Evolutionary conservation across 1,140 invertebrate species (phyloP).

Genomic region (Polypedilum vanderplanki): DNA sequence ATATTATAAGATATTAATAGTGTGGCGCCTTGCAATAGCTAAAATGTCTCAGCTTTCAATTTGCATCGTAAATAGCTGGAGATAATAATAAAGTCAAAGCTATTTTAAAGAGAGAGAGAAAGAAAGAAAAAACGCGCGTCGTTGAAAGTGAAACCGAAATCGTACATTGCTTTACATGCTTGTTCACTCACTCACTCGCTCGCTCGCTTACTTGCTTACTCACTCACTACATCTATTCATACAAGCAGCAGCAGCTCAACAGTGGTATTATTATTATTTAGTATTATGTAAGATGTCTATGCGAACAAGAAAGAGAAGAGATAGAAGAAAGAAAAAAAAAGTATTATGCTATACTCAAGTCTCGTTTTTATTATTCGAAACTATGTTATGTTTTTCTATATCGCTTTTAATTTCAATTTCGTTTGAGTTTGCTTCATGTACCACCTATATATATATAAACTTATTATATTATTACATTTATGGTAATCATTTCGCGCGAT

Average conservation of each 20-base stretch:
- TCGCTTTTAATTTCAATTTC: constrained; percentile 18
- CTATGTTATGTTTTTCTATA: background rate
- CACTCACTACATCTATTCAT: background rate
- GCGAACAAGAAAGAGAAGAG: no score
- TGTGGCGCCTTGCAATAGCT: background rate
- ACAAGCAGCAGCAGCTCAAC: background rate
- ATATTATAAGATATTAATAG: background rate
- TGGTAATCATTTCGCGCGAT: no score
- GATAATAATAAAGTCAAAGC: background rate
- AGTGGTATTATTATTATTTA: constrained; percentile 14
- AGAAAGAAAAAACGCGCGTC: background rate
- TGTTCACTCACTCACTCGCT: background rate
- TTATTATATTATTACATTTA: no score
- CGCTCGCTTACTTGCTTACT: background rate
- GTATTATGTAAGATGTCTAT: background rate
- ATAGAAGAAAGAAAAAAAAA: background rate
- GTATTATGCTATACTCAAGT: background rate
- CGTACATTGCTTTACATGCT: background rate
- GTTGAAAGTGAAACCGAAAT: constrained; percentile 23
- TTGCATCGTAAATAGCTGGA: constrained; percentile 18
- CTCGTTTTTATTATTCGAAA: background rate
- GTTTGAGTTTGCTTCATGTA: background rate
- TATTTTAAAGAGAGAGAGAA: background rate
- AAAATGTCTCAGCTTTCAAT: constrained; percentile 12
- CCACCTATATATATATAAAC: no score